Evolutionary conservation across 2,888 invertebrate genomes (phyloP), one percentile per base, ranked within the genome.

Genomic region (Neoitamus cyanurus): DNA sequence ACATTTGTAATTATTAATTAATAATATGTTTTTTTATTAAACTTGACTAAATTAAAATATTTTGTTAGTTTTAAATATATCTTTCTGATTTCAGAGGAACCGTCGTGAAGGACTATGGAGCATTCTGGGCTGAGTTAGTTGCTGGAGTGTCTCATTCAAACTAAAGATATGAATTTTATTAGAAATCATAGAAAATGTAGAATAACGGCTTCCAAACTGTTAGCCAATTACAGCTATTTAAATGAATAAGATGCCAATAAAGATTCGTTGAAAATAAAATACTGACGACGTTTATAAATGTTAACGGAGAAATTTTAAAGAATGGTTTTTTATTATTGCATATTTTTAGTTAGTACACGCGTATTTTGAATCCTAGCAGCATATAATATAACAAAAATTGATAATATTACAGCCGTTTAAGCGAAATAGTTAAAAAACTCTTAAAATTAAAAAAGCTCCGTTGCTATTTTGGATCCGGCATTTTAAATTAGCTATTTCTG

Each of bases 111-210:
- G 94, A 94, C 88, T 96, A 96, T 89, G 93, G 93, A 78, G 94
- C 94, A 5, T 96, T 95, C 90, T 96, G 96, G 96, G 93, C 95
- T 30, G 94, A 94, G 87, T 90, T 95, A 46, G 91, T 95, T 70
- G 94, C 94, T 3, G 93, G 93, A 86, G 89, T 91, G 84, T 89
- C 90, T 85, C 15, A 73, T 9, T 7, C 13, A 30, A 58, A 80
- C 31, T 80, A 68, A 34, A 68, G 48, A 80, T 15, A 9, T 42
- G 5, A 20, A 73, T 2, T 20, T 58, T 25, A 25, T 25, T 58
- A 20, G 15, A 20, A 58, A 15, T 20, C 7, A 7, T 58, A 58
- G 25, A 58, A 58, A 58, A n/a, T 6, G 58, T 25, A 25, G 0
- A 20, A 20, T 15, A 20, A 25, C 9, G 2, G 20, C 25, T 9